phyloP scores from a whole-genome alignment of 2,113 vertebrate genomes.

The Neolamprologus kungweensis region DNA sequence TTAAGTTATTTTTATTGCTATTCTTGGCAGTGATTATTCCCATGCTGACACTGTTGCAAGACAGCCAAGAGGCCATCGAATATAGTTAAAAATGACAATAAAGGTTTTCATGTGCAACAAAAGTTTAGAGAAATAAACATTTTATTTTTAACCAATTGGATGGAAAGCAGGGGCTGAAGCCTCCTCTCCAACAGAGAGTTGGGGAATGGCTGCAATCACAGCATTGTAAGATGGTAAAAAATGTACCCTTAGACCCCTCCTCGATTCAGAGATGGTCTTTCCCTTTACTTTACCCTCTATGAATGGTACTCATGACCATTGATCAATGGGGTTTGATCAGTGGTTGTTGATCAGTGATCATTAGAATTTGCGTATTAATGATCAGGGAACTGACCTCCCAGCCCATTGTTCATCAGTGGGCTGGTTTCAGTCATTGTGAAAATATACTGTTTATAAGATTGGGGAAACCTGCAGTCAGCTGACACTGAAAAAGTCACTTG shows the following conservation, averaged over 20 bases:
- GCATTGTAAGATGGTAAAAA: not conserved
- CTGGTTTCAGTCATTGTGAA: not conserved
- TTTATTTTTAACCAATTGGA: not conserved
- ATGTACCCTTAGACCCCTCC: not conserved
- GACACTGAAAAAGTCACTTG: not conserved
- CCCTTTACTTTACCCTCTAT: not conserved
- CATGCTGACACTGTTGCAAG: not conserved
- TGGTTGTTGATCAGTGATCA: not conserved
- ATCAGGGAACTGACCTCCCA: not conserved
- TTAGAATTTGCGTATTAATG: not conserved
- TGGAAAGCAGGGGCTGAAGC: not conserved
- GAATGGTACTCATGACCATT: not conserved
- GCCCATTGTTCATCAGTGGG: not conserved
- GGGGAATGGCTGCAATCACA: not conserved
- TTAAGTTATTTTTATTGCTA: not conserved
- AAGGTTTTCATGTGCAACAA: not conserved
- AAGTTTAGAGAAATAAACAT: not conserved
- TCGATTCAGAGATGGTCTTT: not conserved
- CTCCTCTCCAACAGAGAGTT: not conserved
- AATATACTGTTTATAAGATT: not conserved
- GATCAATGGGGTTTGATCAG: not conserved
- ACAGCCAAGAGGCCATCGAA: not conserved
- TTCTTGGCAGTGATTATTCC: not conserved
- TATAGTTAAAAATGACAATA: not conserved
- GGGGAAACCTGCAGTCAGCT: not conserved